These are phyloP conservation scores for Aquatica leii DNA, from an alignment of 2,888 invertebrate species.

Conservation along the genomic window DNA sequence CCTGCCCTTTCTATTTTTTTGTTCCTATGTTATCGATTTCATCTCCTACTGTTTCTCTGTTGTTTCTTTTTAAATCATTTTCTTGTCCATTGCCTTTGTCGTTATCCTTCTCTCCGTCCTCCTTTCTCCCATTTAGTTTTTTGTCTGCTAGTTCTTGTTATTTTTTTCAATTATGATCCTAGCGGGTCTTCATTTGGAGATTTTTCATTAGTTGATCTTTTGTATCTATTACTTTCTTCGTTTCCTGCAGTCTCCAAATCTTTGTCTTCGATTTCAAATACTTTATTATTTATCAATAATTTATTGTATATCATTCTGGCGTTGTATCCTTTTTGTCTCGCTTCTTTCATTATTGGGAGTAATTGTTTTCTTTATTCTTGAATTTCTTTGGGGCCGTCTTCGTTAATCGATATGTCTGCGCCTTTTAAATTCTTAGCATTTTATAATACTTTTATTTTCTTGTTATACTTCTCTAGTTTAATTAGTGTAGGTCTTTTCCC, in stretches of 20 bases:
- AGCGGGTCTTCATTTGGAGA: neutral
- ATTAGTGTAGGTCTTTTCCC: slow-evolving; percentile 13
- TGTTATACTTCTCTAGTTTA: slow-evolving; percentile 15
- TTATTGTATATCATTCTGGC: slow-evolving; percentile 24
- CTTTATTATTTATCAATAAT: slow-evolving; percentile 20
- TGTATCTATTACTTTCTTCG: neutral
- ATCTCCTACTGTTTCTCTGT: neutral
- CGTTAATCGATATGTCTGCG: slow-evolving; percentile 23
- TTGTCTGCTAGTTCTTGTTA: slow-evolving; percentile 6
- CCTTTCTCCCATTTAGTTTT: neutral
- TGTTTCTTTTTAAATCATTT: neutral
- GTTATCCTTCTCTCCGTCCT: neutral
- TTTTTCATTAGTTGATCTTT: slow-evolving; percentile 18
- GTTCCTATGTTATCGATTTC: slow-evolving; percentile 14
- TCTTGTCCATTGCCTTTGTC: neutral
- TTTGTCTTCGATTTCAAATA: slow-evolving; percentile 6
- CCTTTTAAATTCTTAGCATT: slow-evolving; percentile 12
- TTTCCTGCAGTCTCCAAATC: neutral
- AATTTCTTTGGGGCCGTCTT: slow-evolving; percentile 17
- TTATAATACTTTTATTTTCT: slow-evolving; percentile 14
- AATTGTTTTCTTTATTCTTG: slow-evolving; percentile 21
- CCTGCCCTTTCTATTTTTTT: slow-evolving; percentile 24
- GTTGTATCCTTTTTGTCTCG: slow-evolving; percentile 21
- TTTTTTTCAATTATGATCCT: neutral
- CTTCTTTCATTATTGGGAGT: slow-evolving; percentile 17